Evolutionary conservation across 2,113 vertebrate genomes (phyloP), one percentile per base, ranked within the genome.

Genomic region (Sylvietta virens): DNA sequence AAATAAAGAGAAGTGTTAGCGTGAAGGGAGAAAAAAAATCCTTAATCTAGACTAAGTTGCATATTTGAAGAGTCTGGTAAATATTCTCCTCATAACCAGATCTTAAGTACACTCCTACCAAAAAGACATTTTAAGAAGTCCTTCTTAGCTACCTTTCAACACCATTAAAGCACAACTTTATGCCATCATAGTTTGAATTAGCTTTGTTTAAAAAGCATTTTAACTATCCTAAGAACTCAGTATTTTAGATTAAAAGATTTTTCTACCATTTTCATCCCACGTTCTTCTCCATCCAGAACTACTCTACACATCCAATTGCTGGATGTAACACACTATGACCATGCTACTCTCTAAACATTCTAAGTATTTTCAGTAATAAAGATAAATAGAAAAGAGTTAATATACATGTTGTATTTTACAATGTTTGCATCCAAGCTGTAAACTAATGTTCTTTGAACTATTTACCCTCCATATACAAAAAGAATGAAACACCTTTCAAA

Each of bases 321-420:
- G 92, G 94, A 98, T 97, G 97, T 92, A 93, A 95, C 95, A 94
- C 93, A 93, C 89, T 65, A 50, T 67, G 90, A 97, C 92, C 96
- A 97, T 82, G 94, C 97, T 98, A 96, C 64, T 94, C 51, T 96
- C 95, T 94, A 95, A 95, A 92, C 91, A 82, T 80, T 94, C 97
- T 97, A 97, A 42, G 7, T 90, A 90, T 91, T 97, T 97, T 96
- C 97, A 96, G 94, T 97, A 98, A 97, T 95, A 98, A 98, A 98
- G 97, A 98, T 98, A 98, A 98, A 98, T 98, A 98, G 97, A 98
- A 98, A 97, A 98, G 92, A 96, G 96, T 97, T 97, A 97, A 97
- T 98, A 97, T 98, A 98, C 98, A 98, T 5, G 77, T 98, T 97
- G 79, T 98, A 98, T 98, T 97, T 98, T 98, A 98, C 98, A 98